Base-by-base conservation (phyloP, 2,797 vertebrate species). In the Coregonus ussuriensis region DNA sequence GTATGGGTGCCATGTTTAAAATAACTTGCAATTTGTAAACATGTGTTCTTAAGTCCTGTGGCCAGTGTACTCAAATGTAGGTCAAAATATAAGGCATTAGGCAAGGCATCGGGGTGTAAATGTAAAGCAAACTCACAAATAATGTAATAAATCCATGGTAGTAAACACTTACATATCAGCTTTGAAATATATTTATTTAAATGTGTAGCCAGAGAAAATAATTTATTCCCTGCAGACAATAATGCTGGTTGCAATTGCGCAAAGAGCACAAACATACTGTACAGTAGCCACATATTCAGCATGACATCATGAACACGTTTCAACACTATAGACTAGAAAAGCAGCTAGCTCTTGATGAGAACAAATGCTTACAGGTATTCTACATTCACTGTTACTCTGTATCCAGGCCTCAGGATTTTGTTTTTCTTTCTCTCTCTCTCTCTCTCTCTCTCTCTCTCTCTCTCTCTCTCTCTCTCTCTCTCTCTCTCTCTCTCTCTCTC, bases 151-250 rank as follows among this genome's bases (percentile, higher is more conserved):
- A 62, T 41, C 67, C 77, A 75, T 82, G 41, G 41, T 6, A 62
- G 21, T 14, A 74, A 41, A 74, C n/a, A 0, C 56, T 35, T 59
- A 41, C 13, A 53, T 11, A 53, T 31, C 14, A 6, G 51, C 84
- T 91, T 94, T 94, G 93, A 93, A 94, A 92, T 93, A 92, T 91
- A 76, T 91, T 91, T 91, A 91, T 92, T 92, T 70, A 77, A 88
- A 86, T 74, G 67, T 74, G 79, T 82, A 87, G 84, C 79, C 78
- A 84, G 79, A 88, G 78, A 88, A 80, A 85, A 87, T 81, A 84
- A 80, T 79, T 81, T 83, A 72, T 81, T 47, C 41, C 41, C 41
- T 47, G 85, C 79, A 89, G 81, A 77, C 15, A 88, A 74, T 68
- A 73, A 81, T 88, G 77, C 82, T 79, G 84, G 75, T 79, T 76